Evolutionary conservation across 2,888 invertebrate species (phyloP).

Genomic region (Drosophila eohydei): DNA sequence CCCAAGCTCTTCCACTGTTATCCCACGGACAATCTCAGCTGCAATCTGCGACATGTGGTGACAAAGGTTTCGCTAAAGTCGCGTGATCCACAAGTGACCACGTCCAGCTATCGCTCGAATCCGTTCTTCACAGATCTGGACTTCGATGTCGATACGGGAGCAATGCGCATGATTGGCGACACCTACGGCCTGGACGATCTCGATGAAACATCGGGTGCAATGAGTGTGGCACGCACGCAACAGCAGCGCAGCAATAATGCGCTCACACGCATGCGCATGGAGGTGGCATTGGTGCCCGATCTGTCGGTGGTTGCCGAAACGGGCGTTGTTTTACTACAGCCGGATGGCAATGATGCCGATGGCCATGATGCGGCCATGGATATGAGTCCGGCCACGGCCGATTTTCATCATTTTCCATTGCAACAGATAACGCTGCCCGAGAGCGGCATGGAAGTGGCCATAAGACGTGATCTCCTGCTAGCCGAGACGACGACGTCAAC

Average conservation of each 20-base stretch:
- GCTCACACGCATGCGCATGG: constrained; percentile 78
- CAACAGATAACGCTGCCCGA: constrained; percentile 83
- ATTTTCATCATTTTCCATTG: constrained; percentile 81
- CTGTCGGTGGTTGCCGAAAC: constrained; percentile 85
- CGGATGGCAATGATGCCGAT: constrained; percentile 79
- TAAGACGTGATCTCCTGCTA: constrained; percentile 81
- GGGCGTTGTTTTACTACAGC: constrained; percentile 81
- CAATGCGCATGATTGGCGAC: constrained; percentile 83
- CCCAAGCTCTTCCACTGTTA: constrained; percentile 88
- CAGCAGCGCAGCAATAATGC: constrained; percentile 45
- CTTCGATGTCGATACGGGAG: constrained; percentile 88
- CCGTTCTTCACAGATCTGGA: constrained; percentile 91
- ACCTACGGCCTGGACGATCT: constrained; percentile 78
- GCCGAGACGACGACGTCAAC: constrained; percentile 57
- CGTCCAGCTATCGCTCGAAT: constrained; percentile 86
- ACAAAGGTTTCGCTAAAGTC: constrained; percentile 87
- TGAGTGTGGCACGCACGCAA: constrained; percentile 60
- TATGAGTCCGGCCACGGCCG: constrained; percentile 71
- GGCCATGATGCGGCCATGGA: constrained; percentile 68
- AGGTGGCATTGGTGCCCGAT: constrained; percentile 85
- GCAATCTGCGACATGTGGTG: constrained; percentile 90
- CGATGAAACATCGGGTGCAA: constrained; percentile 64
- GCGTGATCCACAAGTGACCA: constrained; percentile 87
- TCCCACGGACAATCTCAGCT: constrained; percentile 90
- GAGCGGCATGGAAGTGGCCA: constrained; percentile 85